phyloP scores from a whole-genome alignment of 2,797 vertebrate species.

The Coluber constrictor region DNA sequence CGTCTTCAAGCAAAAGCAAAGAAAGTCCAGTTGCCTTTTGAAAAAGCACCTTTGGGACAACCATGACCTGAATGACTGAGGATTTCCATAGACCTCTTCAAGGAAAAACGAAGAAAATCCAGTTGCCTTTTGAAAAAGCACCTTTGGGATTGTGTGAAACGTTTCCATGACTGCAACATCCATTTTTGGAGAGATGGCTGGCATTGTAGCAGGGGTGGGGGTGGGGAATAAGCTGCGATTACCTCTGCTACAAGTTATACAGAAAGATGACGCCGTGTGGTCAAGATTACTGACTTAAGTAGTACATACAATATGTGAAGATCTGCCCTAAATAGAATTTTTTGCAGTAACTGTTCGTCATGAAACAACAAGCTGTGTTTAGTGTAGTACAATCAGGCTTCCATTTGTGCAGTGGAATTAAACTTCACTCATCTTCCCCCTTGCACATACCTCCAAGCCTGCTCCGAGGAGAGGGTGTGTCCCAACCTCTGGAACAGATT shows the following conservation, averaged over 20 bases:
- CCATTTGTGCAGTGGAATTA: not conserved
- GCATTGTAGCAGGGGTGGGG: not conserved
- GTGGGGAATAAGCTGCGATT: not conserved
- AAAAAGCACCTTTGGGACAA: not conserved
- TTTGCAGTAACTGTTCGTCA: not conserved
- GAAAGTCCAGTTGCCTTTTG: not conserved
- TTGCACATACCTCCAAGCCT: not conserved
- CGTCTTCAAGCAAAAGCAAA: not conserved
- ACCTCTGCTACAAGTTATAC: not conserved
- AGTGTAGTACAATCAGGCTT: not conserved
- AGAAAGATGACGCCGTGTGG: not conserved
- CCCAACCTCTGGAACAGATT: not conserved
- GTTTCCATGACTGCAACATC: not conserved
- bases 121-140: not conserved
- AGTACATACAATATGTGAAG: not conserved
- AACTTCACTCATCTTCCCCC: not conserved
- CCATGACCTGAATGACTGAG: not conserved
- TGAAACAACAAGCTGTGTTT: not conserved
- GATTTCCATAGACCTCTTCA: not conserved
- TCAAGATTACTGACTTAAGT: not conserved
- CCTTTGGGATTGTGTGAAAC: not conserved
- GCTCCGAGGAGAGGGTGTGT: not conserved
- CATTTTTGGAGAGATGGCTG: not conserved
- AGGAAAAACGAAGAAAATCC: not conserved
- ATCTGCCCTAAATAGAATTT: not conserved